These are phyloP conservation scores for Pardalotus punctatus DNA, from an alignment of 2,113 vertebrate species.

Conservation along the genomic window DNA sequence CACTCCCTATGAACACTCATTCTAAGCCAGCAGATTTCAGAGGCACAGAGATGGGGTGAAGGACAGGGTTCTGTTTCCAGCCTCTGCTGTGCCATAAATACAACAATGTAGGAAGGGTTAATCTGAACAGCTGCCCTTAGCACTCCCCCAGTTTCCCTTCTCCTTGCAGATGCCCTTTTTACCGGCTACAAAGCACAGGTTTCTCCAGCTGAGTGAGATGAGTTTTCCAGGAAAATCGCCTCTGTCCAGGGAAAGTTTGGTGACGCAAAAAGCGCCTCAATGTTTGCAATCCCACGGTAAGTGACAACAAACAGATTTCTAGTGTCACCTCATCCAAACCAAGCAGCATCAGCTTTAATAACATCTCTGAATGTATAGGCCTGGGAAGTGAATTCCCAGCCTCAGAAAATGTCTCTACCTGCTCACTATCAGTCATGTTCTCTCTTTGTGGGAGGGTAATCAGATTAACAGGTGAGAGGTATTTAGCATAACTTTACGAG, in stretches of 20 bases:
- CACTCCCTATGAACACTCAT: not conserved
- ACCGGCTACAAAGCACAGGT: not conserved
- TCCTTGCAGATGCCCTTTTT: not conserved
- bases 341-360: not conserved
- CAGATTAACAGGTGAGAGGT: not conserved
- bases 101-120: not conserved
- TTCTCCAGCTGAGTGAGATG: not conserved
- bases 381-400: not conserved
- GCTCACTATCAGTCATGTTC: not conserved
- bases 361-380: not conserved
- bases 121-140: not conserved
- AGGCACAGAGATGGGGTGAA: not conserved
- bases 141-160: not conserved
- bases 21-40: not conserved
- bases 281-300: not conserved
- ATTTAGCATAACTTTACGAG: not conserved
- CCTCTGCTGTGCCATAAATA: not conserved
- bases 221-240: not conserved
- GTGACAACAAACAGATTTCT: not conserved
- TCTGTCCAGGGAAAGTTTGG: not conserved
- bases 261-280: not conserved
- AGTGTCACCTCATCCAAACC: not conserved
- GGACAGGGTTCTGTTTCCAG: not conserved
- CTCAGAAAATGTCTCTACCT: not conserved
- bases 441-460: not conserved